Conservation (phyloP, 2,113 vertebrate genomes). For the Clarias gariepinus region DNA sequence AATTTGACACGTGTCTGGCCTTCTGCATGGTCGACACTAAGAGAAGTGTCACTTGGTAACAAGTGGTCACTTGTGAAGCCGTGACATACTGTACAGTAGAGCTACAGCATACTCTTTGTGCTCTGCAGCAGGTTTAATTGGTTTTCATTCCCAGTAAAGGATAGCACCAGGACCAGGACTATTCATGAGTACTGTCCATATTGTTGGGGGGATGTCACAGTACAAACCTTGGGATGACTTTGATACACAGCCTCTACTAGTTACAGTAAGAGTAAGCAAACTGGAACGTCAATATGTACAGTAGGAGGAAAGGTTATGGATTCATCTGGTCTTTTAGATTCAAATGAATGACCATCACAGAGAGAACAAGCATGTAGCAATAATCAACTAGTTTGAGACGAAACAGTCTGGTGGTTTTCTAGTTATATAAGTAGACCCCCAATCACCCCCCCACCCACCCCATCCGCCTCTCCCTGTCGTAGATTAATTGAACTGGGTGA, state of each 20-base stretch:
- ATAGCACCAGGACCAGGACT: not conserved
- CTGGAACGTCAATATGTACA: not conserved
- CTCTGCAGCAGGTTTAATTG: not conserved
- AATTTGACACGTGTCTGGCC: not conserved
- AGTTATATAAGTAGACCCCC: not conserved
- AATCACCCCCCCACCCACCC: no score
- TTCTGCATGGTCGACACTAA: not conserved
- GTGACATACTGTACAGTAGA: not conserved
- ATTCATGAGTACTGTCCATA: not conserved
- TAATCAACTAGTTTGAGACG: not conserved
- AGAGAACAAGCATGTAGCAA: not conserved
- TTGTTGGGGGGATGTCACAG: not conserved
- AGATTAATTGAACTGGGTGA: constrained; percentile 71
- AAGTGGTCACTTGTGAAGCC: not conserved
- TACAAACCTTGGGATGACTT: not conserved
- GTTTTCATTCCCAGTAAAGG: not conserved
- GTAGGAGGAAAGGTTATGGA: not conserved
- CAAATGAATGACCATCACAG: not conserved
- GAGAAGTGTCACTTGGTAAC: not conserved
- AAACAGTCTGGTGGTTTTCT: not conserved
- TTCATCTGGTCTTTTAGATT: not conserved
- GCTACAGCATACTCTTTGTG: not conserved
- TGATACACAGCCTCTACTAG: not conserved
- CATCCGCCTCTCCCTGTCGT: constrained; percentile 46
- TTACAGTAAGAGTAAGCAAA: not conserved